These are phyloP conservation scores for Ligdia adustata DNA, from an alignment of 2,888 invertebrate genomes.

Conservation along the genomic window DNA sequence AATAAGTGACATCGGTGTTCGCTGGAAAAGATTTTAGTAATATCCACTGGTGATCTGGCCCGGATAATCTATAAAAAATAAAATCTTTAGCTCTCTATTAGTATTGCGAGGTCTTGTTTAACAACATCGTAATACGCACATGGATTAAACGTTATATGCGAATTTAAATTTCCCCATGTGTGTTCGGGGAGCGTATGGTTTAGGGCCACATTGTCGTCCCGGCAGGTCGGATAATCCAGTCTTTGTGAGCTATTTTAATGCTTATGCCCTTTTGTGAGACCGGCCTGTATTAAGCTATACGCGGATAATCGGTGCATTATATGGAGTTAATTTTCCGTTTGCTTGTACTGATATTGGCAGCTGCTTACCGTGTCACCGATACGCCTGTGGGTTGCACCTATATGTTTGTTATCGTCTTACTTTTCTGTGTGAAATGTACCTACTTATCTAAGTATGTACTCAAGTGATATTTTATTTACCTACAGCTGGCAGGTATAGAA, in stretches of 20 bases:
- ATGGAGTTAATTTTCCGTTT: slow-evolving; percentile 79
- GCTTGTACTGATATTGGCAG: slow-evolving; percentile 65
- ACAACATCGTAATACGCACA: slow-evolving; percentile 8
- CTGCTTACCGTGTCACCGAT: slow-evolving; percentile 63
- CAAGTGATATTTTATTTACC: too few species aligned
- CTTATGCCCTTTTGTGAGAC: slow-evolving; percentile 77
- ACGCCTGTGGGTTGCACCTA: slow-evolving; percentile 21
- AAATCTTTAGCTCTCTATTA: slow-evolving; percentile 4
- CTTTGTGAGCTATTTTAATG: slow-evolving; percentile 82
- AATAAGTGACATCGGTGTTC: too few species aligned
- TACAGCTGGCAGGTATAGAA: too few species aligned
- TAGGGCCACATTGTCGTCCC: slow-evolving; percentile 58
- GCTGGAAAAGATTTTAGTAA: too few species aligned
- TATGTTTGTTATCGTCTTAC: slow-evolving; percentile 9
- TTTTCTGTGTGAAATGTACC: not conserved
- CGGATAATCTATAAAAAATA: not conserved
- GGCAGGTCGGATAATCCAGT: slow-evolving; percentile 75
- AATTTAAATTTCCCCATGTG: slow-evolving; percentile 16
- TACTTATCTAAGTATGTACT: too few species aligned
- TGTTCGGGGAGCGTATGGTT: slow-evolving; percentile 49
- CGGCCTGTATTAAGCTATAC: slow-evolving; percentile 80
- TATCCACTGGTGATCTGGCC: too few species aligned
- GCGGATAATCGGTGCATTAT: slow-evolving; percentile 82
- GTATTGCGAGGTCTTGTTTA: too few species aligned
- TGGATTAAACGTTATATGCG: slow-evolving; percentile 20